These are phyloP conservation scores for Nymphalis polychloros DNA, from an alignment of 2,888 invertebrate genomes.

Conservation along the genomic window DNA sequence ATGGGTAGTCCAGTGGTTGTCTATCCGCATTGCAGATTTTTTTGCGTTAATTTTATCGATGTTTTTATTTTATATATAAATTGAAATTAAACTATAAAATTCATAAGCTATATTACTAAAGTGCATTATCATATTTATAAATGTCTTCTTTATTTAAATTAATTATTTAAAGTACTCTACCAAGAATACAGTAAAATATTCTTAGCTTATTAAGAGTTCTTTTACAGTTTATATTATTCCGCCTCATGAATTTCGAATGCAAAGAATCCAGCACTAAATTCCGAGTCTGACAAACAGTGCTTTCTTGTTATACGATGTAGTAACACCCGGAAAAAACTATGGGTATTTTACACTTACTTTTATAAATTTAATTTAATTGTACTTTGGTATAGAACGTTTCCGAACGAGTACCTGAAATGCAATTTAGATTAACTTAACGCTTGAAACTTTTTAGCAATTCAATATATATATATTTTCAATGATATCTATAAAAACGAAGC, in stretches of 20 bases:
- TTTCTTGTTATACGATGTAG: constrained; percentile 14
- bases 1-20: too few relatives aligned
- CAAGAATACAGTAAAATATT: constrained; percentile 2
- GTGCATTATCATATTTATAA: background rate
- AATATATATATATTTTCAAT: constrained; percentile 13
- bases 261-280: constrained; percentile 17
- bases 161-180: constrained; percentile 7
- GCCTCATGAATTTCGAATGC: constrained; percentile 19
- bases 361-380: constrained; percentile 20
- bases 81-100: too few relatives aligned
- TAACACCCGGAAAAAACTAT: background rate
- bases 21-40: too few relatives aligned
- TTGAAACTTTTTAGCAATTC: constrained; percentile 17
- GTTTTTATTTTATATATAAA: too few relatives aligned
- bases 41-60: too few relatives aligned
- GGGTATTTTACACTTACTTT: background rate
- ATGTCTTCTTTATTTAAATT: constrained; percentile 12
- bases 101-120: too few relatives aligned
- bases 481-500: constrained; percentile 10
- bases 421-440: constrained; percentile 18
- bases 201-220: constrained; percentile 10
- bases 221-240: constrained; percentile 21
- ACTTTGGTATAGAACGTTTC: constrained; percentile 11
- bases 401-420: constrained; percentile 10
- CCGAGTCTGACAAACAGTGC: constrained; percentile 8